Evolutionary conservation across 2,797 vertebrate species (phyloP), one percentile per base, ranked within the genome.

Genomic region (Sebastes matsubarae): DNA sequence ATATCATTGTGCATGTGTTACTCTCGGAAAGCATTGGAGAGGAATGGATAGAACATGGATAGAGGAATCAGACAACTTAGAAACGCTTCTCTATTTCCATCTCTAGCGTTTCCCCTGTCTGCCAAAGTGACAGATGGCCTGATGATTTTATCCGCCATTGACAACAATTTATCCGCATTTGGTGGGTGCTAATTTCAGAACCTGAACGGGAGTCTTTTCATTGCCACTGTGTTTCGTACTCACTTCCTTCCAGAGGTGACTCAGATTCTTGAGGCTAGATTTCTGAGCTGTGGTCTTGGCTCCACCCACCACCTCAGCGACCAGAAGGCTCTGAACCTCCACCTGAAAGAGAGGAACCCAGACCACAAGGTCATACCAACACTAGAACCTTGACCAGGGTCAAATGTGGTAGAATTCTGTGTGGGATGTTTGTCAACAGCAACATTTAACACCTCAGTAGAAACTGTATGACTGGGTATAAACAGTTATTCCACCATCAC

Each of bases 281-380:
- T 95, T 94, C 82, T 97, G 94, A 0, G 97, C 96, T 0, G 95
- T 97, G 79, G 88, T 95, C 68, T 97, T 97, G 71, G 97, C 98
- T 75, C 97, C 98, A 5, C 98, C 99, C 68, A 99, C 91, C 67
- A 98, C 96, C 88, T 99, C 98, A 42, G 97, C 88, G 64, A 98
- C 87, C 13, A 99, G 96, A 85, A 98, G 94, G 87, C 97, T 97
- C 90, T 99, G 98, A 82, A 98, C 97, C 82, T 99, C 98, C 89
- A 99, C 97, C 99, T 99, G 90, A 50, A 66, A 68, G 68, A 75
- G 52, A 68, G 10, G 25, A 64, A 2, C 52, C 66, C 61, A 81
- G 9, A 71, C 2, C 11, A 42, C 14, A 16, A 27, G 0, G 4
- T 58, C 3, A 34, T n/a, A n/a, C 27, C 8, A 32, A 27, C 29